phyloP scores from a whole-genome alignment of 2,797 vertebrate genomes.

The Vireo griseus region DNA sequence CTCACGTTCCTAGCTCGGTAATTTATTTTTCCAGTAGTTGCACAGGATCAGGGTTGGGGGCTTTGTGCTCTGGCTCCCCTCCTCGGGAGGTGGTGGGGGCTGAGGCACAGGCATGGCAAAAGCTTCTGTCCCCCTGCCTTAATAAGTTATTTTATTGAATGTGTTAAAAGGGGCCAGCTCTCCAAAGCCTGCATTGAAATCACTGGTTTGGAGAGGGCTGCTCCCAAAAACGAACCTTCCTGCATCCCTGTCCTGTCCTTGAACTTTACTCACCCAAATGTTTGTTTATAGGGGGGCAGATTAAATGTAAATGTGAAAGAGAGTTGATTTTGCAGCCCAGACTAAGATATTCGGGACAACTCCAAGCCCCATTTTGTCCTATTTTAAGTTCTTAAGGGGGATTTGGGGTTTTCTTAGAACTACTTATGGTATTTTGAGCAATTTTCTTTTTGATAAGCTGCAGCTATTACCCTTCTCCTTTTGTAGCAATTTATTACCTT shows the following conservation, averaged over 20 bases:
- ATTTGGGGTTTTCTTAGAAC: slow-evolving; percentile 30
- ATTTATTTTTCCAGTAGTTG: slow-evolving; percentile 60
- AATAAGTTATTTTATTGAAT: neutral
- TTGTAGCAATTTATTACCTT: neutral
- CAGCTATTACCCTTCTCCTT: neutral
- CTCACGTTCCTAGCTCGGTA: slow-evolving; percentile 10
- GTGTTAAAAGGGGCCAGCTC: neutral
- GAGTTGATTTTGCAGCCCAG: neutral
- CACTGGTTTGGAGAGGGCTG: neutral
- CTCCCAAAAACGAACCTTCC: neutral
- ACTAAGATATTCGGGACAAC: neutral
- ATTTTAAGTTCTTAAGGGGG: neutral
- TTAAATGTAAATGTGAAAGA: neutral
- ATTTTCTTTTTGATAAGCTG: neutral
- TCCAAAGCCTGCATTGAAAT: neutral
- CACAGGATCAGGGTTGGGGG: neutral
- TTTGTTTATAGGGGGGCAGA: neutral
- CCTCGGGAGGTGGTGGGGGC: neutral
- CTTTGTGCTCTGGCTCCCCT: slow-evolving; percentile 24
- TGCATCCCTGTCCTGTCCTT: neutral
- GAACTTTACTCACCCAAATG: neutral
- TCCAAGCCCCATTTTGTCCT: neutral
- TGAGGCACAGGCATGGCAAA: neutral
- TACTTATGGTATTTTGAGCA: neutral
- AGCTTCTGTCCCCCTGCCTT: neutral